Conservation (phyloP, 2,113 vertebrate genomes). For the Archocentrus centrarchus region DNA sequence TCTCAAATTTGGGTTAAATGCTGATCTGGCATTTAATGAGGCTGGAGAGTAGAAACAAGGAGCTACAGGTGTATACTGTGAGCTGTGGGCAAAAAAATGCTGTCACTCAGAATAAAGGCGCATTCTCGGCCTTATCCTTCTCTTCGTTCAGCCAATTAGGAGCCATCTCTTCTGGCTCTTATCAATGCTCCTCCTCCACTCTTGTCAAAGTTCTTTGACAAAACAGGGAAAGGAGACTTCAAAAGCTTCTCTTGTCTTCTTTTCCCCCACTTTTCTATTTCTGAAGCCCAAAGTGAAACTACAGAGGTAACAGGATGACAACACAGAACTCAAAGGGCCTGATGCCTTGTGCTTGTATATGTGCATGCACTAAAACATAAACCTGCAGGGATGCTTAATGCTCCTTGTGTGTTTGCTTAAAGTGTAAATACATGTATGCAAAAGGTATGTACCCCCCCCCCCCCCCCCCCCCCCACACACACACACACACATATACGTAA, state of each 20-base stretch:
- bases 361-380: neutral
- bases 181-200: slow-evolving; percentile 59
- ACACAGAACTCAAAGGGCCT: slow-evolving; percentile 45
- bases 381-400: neutral
- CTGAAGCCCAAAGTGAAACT: slow-evolving; percentile 65
- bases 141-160: slow-evolving; percentile 66
- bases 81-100: neutral
- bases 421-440: neutral
- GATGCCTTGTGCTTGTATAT: neutral
- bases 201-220: slow-evolving; percentile 65
- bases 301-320: slow-evolving; percentile 66
- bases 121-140: slow-evolving; percentile 32
- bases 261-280: slow-evolving; percentile 18
- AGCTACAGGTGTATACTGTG: neutral
- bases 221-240: slow-evolving; percentile 69
- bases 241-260: slow-evolving; percentile 66
- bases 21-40: neutral
- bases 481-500: no score
- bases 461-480: neutral
- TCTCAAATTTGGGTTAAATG: neutral
- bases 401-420: slow-evolving; percentile 1
- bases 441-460: neutral
- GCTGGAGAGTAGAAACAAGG: neutral
- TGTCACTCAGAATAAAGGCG: slow-evolving; percentile 34
- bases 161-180: slow-evolving; percentile 56